phyloP scores from a whole-genome alignment of 2,113 vertebrate genomes.

The Mionectes macconnelli region DNA sequence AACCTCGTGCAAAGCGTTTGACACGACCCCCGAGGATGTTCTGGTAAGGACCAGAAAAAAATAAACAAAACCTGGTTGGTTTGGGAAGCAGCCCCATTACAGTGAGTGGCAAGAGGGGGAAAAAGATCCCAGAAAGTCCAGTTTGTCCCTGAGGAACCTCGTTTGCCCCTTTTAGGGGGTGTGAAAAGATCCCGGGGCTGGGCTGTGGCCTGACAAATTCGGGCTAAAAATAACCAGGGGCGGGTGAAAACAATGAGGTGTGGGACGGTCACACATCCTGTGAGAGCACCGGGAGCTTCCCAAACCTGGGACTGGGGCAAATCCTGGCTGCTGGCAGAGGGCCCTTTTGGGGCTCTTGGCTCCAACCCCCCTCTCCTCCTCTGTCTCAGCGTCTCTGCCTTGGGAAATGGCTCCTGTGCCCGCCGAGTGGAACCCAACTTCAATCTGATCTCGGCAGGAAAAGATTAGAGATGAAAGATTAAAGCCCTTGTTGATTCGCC shows the following conservation, averaged over 20 bases:
- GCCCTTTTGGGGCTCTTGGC: fast-evolving
- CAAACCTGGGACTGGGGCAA: background rate
- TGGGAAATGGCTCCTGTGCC: background rate
- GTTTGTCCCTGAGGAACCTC: background rate
- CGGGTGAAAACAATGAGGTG: background rate
- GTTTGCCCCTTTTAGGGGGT: background rate
- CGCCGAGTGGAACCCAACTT: fast-evolving
- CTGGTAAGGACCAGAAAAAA: background rate
- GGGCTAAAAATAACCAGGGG: constrained; percentile 16
- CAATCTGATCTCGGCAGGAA: background rate
- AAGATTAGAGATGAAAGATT: background rate
- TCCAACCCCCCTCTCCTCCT: background rate
- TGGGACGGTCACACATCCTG: background rate
- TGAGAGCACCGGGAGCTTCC: background rate
- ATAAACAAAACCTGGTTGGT: background rate
- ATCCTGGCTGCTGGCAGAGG: fast-evolving
- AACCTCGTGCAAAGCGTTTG: background rate
- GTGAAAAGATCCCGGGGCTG: background rate
- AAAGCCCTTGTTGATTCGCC: background rate
- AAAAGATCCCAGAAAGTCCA: no score
- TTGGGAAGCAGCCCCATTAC: background rate
- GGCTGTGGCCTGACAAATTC: background rate
- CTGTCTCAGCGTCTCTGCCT: background rate
- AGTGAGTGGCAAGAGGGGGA: fast-evolving
- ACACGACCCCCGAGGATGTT: fast-evolving